Evolutionary conservation across 2,797 vertebrate genomes (phyloP).

Genomic region (Chloroceryle amazona): DNA sequence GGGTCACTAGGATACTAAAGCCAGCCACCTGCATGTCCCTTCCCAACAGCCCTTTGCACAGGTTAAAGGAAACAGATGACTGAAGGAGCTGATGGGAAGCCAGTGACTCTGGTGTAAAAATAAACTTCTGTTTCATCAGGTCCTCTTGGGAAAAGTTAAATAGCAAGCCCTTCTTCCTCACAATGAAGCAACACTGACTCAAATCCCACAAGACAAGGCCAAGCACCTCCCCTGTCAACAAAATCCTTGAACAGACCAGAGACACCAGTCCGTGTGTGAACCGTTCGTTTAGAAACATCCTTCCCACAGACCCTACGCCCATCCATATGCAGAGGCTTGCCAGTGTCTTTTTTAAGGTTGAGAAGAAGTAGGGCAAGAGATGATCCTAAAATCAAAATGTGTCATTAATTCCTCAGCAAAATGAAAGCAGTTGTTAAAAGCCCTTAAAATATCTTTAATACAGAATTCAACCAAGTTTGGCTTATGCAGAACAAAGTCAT

Average conservation of each 20-base stretch:
- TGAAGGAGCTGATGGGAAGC: not conserved
- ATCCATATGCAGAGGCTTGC: not conserved
- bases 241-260: not conserved
- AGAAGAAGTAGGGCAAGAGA: not conserved
- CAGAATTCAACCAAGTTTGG: not conserved
- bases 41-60: not conserved
- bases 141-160: not conserved
- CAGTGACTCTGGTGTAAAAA: not conserved
- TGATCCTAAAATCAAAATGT: not conserved
- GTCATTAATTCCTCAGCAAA: not conserved
- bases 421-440: not conserved
- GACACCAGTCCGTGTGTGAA: not conserved
- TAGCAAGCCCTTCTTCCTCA: not conserved
- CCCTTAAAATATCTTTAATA: not conserved
- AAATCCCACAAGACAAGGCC: not conserved
- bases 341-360: not conserved
- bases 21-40: not conserved
- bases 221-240: not conserved
- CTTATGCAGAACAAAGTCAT: not conserved
- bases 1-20: not conserved
- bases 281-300: not conserved
- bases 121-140: not conserved
- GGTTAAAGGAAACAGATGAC: not conserved
- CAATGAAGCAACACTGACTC: not conserved
- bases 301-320: not conserved